Conservation (phyloP, 2,113 vertebrate species). For the Zosterops japonicus region DNA sequence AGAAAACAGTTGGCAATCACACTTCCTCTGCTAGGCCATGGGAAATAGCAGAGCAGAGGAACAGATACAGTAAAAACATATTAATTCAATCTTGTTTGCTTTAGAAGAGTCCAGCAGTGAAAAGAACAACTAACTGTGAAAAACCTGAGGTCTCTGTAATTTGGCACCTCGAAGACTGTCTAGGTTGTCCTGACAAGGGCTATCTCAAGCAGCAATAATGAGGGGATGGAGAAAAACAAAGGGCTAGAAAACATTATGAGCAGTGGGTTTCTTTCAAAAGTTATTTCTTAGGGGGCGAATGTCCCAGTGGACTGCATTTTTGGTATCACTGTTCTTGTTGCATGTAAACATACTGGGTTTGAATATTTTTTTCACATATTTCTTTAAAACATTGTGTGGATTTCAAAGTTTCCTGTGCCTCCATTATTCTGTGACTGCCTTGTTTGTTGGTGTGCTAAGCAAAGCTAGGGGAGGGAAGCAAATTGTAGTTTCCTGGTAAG, state of each 20-base stretch:
- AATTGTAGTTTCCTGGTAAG: neutral
- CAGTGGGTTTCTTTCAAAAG: neutral
- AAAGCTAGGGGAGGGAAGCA: neutral
- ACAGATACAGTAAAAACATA: conserved; percentile 50
- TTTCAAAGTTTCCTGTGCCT: neutral
- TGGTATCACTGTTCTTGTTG: neutral
- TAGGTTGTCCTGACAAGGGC: neutral
- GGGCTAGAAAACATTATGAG: neutral
- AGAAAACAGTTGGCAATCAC: conserved; percentile 59
- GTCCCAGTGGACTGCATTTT: neutral
- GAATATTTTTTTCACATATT: neutral
- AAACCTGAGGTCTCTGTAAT: neutral
- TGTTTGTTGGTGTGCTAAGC: neutral
- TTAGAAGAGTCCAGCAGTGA: conserved; percentile 5
- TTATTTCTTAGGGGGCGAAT: neutral
- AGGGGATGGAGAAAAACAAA: neutral
- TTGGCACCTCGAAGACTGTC: neutral
- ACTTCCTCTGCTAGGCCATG: conserved; percentile 54
- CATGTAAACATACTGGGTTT: neutral
- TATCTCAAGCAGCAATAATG: neutral
- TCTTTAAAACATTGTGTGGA: neutral
- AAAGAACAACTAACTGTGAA: conserved; percentile 43
- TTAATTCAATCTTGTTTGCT: conserved; percentile 23
- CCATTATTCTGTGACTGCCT: neutral
- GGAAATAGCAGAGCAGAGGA: conserved; percentile 43